A percentile compares a stretch with the other conserved stretches of the same genome.
Conservation (phyloP, 2,888 invertebrate species). For the Plebejus argus region DNA sequence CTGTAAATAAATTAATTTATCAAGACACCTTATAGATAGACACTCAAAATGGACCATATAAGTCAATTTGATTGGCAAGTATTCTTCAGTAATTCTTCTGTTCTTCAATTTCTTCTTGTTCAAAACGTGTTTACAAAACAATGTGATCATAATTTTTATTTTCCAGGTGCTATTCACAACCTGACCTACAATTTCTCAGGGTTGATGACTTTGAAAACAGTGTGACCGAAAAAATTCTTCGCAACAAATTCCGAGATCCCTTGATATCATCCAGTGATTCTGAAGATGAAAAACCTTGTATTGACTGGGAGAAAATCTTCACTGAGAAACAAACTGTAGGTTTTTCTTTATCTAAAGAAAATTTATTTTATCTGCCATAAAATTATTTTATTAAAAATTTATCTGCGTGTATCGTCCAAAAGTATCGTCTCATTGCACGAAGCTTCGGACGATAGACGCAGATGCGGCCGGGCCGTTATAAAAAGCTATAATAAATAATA, state of each 20-base stretch:
- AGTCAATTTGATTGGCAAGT: constrained; percentile 60
- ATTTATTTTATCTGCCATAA: background rate
- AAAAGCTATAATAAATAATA: too few species aligned
- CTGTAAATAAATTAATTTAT: background rate
- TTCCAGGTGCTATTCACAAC: constrained; percentile 52
- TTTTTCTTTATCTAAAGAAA: background rate
- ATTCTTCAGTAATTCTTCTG: background rate
- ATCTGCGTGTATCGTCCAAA: too few species aligned
- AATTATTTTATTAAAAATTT: too few species aligned
- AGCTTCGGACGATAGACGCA: too few species aligned
- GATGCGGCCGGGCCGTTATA: too few species aligned
- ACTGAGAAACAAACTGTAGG: constrained; percentile 48
- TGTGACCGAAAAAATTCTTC: constrained; percentile 59
- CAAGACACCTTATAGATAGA: background rate
- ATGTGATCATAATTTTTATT: background rate
- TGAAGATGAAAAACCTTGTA: constrained; percentile 52
- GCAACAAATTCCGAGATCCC: constrained; percentile 61
- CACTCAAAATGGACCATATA: constrained; percentile 58
- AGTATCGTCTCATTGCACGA: too few species aligned
- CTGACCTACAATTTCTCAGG: constrained; percentile 52
- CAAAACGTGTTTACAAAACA: background rate
- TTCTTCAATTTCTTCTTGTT: background rate
- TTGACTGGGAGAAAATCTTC: constrained; percentile 62
- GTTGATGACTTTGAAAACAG: constrained; percentile 58
- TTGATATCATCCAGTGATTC: constrained; percentile 56